These are phyloP conservation scores for Camelus bactrianus DNA, from an alignment of 2,113 vertebrate species.

Conservation along the genomic window DNA sequence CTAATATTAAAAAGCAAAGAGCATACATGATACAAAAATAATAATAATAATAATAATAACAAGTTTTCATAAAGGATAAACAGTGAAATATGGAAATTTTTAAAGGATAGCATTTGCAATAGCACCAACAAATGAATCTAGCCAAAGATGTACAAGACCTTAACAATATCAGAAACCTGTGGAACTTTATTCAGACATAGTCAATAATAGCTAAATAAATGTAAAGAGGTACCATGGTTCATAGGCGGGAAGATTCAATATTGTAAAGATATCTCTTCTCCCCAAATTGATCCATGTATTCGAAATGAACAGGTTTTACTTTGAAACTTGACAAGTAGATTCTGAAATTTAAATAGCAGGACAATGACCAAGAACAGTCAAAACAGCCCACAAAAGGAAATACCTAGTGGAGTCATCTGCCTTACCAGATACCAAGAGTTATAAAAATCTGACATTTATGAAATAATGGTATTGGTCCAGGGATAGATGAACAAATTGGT, in stretches of 20 bases:
- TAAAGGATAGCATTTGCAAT: not conserved
- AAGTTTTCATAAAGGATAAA: not conserved
- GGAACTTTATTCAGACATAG: not conserved
- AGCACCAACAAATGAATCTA: slow-evolving; percentile 3
- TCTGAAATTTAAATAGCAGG: not conserved
- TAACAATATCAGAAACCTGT: not conserved
- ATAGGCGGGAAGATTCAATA: not conserved
- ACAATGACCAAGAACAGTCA: not conserved
- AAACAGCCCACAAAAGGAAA: not conserved
- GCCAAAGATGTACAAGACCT: not conserved
- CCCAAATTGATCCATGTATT: not conserved
- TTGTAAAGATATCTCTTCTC: not conserved
- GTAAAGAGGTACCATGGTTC: not conserved
- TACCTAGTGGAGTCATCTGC: not conserved
- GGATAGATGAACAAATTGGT: not conserved
- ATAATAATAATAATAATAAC: no score
- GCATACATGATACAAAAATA: not conserved
- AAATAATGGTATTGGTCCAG: not conserved
- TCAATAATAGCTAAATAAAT: slow-evolving; percentile 37
- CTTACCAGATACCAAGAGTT: not conserved
- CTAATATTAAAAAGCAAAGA: not conserved
- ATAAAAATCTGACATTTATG: not conserved
- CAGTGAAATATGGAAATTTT: not conserved
- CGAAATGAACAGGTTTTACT: not conserved
- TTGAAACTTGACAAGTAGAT: not conserved